These are phyloP conservation scores for Hycleus cichorii DNA, from an alignment of 1,140 invertebrate genomes.

Conservation along the genomic window DNA sequence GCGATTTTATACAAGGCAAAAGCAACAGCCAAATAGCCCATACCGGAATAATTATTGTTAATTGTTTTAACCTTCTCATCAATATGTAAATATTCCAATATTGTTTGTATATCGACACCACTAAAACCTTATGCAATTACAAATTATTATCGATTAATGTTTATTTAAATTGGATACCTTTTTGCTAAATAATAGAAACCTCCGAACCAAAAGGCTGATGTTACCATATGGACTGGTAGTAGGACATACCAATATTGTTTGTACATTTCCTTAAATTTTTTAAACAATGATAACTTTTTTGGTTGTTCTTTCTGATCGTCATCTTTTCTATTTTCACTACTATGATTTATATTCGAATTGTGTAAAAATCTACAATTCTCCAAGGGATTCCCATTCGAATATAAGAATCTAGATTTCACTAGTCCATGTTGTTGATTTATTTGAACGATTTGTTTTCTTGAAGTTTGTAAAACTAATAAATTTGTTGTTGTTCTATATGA, in stretches of 20 bases:
- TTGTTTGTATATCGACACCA: conserved; percentile 75
- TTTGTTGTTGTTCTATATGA: not conserved
- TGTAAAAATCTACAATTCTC: no score
- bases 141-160: no score
- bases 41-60: conserved; percentile 62
- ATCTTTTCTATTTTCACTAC: conserved; percentile 1
- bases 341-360: not conserved
- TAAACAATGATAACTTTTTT: conserved; percentile 58
- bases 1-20: conserved; percentile 88
- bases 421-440: not conserved
- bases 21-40: conserved; percentile 81
- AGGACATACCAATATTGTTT: conserved; percentile 93
- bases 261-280: conserved; percentile 84
- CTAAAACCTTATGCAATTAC: conserved; percentile 32
- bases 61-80: conserved; percentile 56
- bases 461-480: not conserved
- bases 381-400: not conserved
- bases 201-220: conserved; percentile 78
- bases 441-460: not conserved
- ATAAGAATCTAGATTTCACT: not conserved
- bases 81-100: conserved; percentile 66
- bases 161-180: conserved; percentile 36
- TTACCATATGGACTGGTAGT: conserved; percentile 80
- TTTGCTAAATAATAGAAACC: conserved; percentile 79
- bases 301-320: conserved; percentile 5